A percentile compares a stretch with the other conserved stretches of the same genome.
phyloP scores from a whole-genome alignment of 2,888 invertebrate species.

The Antheraea yamamai region DNA sequence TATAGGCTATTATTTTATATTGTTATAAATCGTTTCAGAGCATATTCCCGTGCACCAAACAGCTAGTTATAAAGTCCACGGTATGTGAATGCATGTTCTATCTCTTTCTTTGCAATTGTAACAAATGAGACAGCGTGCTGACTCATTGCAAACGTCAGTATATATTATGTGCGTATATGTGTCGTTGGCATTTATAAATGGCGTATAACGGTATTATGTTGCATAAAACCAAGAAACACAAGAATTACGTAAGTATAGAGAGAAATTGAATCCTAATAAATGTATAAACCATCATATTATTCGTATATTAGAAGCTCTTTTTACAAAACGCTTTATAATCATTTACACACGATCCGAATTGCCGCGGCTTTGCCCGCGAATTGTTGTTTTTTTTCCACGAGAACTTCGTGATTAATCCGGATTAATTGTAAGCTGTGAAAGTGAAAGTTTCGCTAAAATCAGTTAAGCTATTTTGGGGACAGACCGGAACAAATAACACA shows the following conservation, averaged over 20 bases:
- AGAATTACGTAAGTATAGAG: background rate
- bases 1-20: background rate
- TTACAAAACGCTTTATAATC: background rate
- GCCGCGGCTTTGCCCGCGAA: background rate
- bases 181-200: background rate
- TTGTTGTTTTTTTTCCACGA: no score
- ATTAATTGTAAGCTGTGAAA: no score
- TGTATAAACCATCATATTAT: background rate
- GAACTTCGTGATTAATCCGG: no score
- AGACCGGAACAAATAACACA: no score
- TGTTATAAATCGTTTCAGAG: no score
- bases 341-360: background rate
- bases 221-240: background rate
- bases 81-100: background rate
- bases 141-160: constrained; percentile 5
- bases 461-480: no score
- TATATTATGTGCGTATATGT: no score
- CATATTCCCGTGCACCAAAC: background rate
- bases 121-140: background rate
- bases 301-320: background rate
- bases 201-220: background rate
- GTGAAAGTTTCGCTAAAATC: no score
- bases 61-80: background rate
- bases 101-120: background rate
- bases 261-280: background rate